A percentile compares a stretch with the other conserved stretches of the same genome.
Conservation (phyloP, 2,888 invertebrate species). For the Tenthredo scrophulariae region DNA sequence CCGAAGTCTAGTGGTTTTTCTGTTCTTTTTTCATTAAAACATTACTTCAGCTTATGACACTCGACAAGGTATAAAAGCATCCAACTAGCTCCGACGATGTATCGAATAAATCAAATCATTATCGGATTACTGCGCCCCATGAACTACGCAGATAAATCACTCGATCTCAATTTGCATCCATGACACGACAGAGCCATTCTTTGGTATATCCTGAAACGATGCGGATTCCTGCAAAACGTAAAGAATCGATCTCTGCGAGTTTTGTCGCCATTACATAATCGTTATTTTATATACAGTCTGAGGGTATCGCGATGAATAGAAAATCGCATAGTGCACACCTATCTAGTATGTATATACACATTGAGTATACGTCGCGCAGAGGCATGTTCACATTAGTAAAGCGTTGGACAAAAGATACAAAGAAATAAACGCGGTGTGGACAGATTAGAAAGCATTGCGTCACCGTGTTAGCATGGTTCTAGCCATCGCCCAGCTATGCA, state of each 20-base stretch:
- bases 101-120: conserved; percentile 13
- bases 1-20: background rate
- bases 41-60: background rate
- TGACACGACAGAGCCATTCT: background rate
- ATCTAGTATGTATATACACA: background rate
- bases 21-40: background rate
- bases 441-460: conserved; percentile 52
- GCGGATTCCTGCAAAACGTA: background rate
- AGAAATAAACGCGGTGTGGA: conserved; percentile 35
- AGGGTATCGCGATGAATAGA: background rate
- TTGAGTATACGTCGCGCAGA: background rate
- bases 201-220: background rate
- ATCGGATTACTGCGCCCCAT: conserved; percentile 31
- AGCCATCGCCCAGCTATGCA: conserved; percentile 9
- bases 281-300: background rate
- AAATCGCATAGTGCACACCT: background rate
- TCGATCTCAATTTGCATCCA: conserved; percentile 14
- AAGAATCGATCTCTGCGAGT: background rate
- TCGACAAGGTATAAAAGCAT: background rate
- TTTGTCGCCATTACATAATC: background rate
- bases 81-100: background rate
- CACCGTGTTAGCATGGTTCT: conserved; percentile 19
- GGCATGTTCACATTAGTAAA: background rate
- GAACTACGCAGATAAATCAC: conserved; percentile 5
- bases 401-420: conserved; percentile 31